Percentiles rank a stretch among this genome's conserved stretches.
Evolutionary conservation across 2,797 vertebrate genomes (phyloP).

Genomic region (Prunella strophiata): DNA sequence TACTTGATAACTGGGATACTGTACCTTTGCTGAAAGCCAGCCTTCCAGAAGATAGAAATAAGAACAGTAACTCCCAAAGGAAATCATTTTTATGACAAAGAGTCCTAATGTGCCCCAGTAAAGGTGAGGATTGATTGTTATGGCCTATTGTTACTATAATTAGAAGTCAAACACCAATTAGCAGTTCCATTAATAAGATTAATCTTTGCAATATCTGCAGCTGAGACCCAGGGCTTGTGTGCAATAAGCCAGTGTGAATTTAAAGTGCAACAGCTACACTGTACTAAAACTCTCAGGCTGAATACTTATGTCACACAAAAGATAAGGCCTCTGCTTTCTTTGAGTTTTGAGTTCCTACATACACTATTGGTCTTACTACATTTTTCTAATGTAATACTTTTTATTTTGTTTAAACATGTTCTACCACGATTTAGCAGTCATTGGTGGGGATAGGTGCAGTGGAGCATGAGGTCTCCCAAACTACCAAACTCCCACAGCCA

Average conservation of each 20-base stretch:
- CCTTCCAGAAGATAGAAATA: constrained; percentile 44
- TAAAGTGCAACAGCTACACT: constrained; percentile 26
- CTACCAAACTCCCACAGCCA: neutral
- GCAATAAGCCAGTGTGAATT: constrained; percentile 19
- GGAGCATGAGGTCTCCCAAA: neutral
- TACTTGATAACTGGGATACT: neutral
- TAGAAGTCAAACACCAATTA: constrained; percentile 74
- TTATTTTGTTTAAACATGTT: neutral
- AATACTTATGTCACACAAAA: neutral
- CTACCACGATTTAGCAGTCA: neutral
- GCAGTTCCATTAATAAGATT: constrained; percentile 71
- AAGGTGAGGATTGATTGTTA: constrained; percentile 67
- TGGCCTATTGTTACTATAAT: constrained; percentile 69
- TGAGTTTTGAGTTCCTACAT: neutral
- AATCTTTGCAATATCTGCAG: constrained; percentile 71
- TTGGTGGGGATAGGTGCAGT: neutral
- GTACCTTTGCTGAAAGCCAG: constrained; percentile 27
- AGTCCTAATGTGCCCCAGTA: constrained; percentile 51
- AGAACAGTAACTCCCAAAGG: constrained; percentile 31
- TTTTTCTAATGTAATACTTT: neutral
- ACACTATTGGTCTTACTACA: neutral
- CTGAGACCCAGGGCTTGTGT: constrained; percentile 51
- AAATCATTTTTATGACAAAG: constrained; percentile 58
- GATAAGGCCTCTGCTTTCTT: neutral
- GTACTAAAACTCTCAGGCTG: neutral